Evolutionary conservation across 2,888 invertebrate genomes (phyloP), one percentile per base, ranked within the genome.

Genomic region (Hirtodrosophila alboralis): DNA sequence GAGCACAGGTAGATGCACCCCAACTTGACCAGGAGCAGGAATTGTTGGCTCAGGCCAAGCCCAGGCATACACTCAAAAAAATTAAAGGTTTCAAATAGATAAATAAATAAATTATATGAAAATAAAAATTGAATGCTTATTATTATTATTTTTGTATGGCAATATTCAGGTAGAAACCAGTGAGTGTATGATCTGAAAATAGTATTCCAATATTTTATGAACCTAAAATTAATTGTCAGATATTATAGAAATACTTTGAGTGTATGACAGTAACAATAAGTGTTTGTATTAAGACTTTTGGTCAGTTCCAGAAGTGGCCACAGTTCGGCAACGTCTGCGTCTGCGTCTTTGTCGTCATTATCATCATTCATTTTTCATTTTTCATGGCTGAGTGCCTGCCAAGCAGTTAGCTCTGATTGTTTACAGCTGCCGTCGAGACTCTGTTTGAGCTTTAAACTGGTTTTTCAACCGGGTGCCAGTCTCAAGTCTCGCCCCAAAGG

Each of bases 321-420:
- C 38, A 53, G 52, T 67, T 51, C 57, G 47, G 33, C 36, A 40
- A 53, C 44, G 33, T 47, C 28, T 28, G 14, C 33, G 30, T 21
- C 57, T 30, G 28, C 45, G 1, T 13, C 47, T 9, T 21, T 28
- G n/a, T 48, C 57, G 36, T 45, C 65, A 43, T 83, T 84, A 80
- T 86, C 84, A 86, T 86, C 84, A 86, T 86, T 83, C 81, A 83
- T 83, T 58, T 57, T 57, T 43, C 57, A 57, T 57, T 81, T 83
- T 83, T 84, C 84, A 83, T 80, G 81, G 84, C 75, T 83, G 75
- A 83, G 81, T 83, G 81, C 81, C 81, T 86, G 78, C 79, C 85
- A 78, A 83, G 86, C 79, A 83, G 86, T 80, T 85, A 75, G 79
- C 79, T 81, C 67, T 85, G 79, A 80, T 83, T 83, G 84, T 80